Base-by-base conservation (phyloP, 2,113 vertebrate genomes). In the Pseudolaguvia tuberculata region DNA sequence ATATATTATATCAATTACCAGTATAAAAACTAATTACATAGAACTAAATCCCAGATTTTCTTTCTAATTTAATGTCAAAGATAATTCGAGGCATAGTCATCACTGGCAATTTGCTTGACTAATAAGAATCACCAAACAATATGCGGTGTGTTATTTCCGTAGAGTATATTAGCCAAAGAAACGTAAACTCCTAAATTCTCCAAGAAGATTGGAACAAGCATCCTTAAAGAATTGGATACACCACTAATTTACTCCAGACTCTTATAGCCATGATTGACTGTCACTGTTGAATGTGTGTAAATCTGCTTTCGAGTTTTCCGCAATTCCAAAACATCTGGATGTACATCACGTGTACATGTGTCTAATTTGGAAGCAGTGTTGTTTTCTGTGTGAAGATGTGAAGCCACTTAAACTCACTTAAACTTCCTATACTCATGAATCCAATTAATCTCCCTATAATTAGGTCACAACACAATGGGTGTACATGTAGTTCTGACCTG, bases 121-220 rank as follows among this genome's bases (percentile, higher is more conserved):
- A 66, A 75, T 75, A 75, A 66, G 72, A 56, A 75, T 66, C 72
- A 66, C 72, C 23, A 25, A 29, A 42, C 61, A 29, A 42, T 52
- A 14, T 59, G 39, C 51, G 74, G 45, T 69, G 53, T 75, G 74
- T 59, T 51, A 76, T 76, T 69, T 51, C 45, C 35, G 65, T 25
- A n/a, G 61, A 69, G 74, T 53, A 57, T 48, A 68, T 58, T 67
- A 69, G 45, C 45, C 65, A 35, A 58, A 59, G n/a, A 76, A 76
- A 59, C 69, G 59, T 55, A 69, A 69, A 63, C 51, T 75, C 18
- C 25, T 23, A 68, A 58, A 76, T 58, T 56, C 65, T 48, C 45
- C 4, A 15, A 59, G 45, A 14, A 58, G 53, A 76, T 35, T 76
- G 35, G 72, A 75, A 66, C 20, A 50, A 59, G 55, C 45, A 76